A percentile compares a stretch with the other conserved stretches of the same genome.
Conservation (phyloP, 2,888 invertebrate genomes). For the Stegana nigrithorax region DNA sequence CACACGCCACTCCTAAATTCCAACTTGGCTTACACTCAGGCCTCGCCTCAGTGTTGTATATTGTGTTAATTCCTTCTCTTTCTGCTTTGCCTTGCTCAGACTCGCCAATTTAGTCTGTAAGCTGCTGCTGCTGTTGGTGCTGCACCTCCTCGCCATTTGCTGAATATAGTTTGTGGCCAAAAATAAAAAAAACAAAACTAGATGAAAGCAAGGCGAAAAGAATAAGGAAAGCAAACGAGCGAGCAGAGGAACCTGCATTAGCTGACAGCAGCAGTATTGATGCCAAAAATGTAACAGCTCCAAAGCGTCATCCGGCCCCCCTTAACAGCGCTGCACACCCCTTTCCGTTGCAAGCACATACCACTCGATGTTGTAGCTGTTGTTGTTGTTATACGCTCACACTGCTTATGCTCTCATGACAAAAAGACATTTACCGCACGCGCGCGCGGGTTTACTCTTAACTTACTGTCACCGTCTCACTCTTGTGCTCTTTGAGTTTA, state of each 20-base stretch:
- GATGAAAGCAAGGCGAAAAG: background rate
- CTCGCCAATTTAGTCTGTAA: background rate
- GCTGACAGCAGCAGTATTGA: background rate
- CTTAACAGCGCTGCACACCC: background rate
- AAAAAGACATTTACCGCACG: background rate
- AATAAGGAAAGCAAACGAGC: background rate
- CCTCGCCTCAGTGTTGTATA: background rate
- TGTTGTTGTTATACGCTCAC: background rate
- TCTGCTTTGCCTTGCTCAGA: slow-evolving; percentile 12
- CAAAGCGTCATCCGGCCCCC: background rate
- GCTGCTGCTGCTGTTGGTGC: background rate
- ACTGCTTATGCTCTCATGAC: background rate
- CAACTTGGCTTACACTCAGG: background rate
- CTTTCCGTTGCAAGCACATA: background rate
- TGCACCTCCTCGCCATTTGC: background rate
- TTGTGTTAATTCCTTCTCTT: slow-evolving; percentile 13
- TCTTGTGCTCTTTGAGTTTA: background rate
- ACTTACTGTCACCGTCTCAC: background rate
- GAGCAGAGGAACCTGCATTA: too few relatives aligned
- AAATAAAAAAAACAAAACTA: background rate
- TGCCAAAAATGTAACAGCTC: slow-evolving; percentile 10
- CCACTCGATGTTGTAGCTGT: too few relatives aligned
- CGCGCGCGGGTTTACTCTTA: slow-evolving; percentile 2
- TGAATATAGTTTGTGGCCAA: slow-evolving; percentile 1
- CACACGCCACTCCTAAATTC: slow-evolving; percentile 2